Base-by-base conservation (phyloP, 2,113 vertebrate species). In the Ellobius talpinus region DNA sequence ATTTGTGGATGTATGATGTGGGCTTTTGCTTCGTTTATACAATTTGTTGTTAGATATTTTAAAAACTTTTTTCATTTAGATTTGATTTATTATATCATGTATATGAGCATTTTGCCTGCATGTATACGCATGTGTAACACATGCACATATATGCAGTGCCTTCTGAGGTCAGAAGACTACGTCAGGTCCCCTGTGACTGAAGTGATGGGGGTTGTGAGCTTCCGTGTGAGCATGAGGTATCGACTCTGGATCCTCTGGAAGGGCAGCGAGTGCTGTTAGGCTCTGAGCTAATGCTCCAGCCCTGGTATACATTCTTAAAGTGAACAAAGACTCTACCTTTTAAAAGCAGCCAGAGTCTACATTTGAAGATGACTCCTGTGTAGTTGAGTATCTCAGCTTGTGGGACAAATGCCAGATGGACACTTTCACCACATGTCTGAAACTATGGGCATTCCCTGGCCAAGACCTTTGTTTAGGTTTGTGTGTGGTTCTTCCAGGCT, bases 21-120 rank as follows among this genome's bases (percentile, higher is more conserved):
- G 90, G 66, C 89, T 97, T 97, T 72, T 50, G 26, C 36, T 96
- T 90, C 68, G 45, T 84, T 84, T 10, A 42, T 33, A 74, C 12
- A 58, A 63, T 87, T 96, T 88, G 82, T 87, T 73, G 65, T 82
- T 72, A 82, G 47, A 21, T 73, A 3, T 58, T n/a, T 55, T 36
- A 31, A 45, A 45, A 36, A 21, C 4, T 1, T 12, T 36, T 81
- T 66, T 19, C 17, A 47, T 36, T 47, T 50, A 50, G 42, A 21
- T 50, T 24, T 50, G 50, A 4, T 47, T 68, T 68, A 17, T 68
- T 50, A 68, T 50, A 50, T 86, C 29, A 87, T 47, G 31, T 50
- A 50, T 87, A 7, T 87, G 42, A 50, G 5, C 63, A 42, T 47
- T 86, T 66, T 87, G 45, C 10, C 26, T 24, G 45, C 5, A 47